Percentiles rank a stretch among this genome's conserved stretches.
These are phyloP conservation scores for Nannospalax galili DNA, from an alignment of 2,113 vertebrate genomes.

Conservation along the genomic window DNA sequence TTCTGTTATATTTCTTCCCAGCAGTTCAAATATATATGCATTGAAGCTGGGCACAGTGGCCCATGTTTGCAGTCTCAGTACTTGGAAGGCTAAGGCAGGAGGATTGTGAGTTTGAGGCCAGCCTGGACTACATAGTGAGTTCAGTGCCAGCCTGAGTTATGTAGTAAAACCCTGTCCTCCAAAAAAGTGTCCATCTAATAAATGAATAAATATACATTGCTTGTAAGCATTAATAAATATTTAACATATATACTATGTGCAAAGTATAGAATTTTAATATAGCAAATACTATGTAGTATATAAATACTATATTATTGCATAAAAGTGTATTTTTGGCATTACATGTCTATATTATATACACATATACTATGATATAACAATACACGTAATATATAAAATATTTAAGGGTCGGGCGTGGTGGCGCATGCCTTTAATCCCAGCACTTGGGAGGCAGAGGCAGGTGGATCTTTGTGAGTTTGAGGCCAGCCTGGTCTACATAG, in stretches of 20 bases:
- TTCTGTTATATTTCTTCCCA: constrained; percentile 2
- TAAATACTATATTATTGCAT: not conserved
- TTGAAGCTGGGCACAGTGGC: not conserved
- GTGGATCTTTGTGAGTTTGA: no score
- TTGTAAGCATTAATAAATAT: not conserved
- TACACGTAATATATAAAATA: not conserved
- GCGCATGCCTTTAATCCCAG: no score
- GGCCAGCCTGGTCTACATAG: no score
- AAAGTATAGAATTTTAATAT: not conserved
- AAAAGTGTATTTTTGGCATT: not conserved
- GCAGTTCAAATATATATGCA: not conserved
- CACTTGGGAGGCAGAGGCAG: no score
- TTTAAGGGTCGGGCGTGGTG: no score
- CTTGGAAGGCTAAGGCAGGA: not conserved
- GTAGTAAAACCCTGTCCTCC: not conserved
- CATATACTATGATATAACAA: not conserved
- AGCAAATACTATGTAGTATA: not conserved
- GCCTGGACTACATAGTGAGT: not conserved
- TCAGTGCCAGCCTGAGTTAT: not conserved
- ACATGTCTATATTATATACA: not conserved
- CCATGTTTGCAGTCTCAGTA: not conserved
- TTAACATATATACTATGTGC: not conserved
- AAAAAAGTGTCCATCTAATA: not conserved
- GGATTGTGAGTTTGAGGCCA: not conserved
- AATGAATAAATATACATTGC: not conserved